phyloP scores from a whole-genome alignment of 2,113 vertebrate species.

The Zapus hudsonius region DNA sequence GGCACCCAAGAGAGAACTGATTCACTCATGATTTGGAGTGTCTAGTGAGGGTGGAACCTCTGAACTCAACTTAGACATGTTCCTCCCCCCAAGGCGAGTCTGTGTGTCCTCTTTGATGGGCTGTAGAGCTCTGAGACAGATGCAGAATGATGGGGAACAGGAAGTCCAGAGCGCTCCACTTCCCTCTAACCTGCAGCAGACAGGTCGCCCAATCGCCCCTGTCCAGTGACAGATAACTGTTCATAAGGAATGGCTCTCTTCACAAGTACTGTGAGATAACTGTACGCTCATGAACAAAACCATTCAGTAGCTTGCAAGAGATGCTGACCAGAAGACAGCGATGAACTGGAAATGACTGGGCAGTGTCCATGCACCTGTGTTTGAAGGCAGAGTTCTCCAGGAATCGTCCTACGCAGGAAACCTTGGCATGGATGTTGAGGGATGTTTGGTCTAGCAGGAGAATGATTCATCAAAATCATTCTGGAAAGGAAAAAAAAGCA shows the following conservation, averaged over 20 bases:
- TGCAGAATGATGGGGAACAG: too few relatives aligned
- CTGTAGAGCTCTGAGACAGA: not conserved
- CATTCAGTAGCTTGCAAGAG: not conserved
- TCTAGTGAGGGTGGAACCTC: not conserved
- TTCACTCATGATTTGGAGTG: too few relatives aligned
- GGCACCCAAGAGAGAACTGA: too few relatives aligned
- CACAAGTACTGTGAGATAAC: not conserved
- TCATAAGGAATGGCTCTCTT: not conserved
- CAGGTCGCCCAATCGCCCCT: too few relatives aligned
- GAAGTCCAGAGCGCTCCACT: too few relatives aligned
- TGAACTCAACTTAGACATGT: not conserved
- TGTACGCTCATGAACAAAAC: not conserved
- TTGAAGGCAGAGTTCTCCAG: not conserved
- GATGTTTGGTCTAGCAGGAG: not conserved
- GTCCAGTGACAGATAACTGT: too few relatives aligned
- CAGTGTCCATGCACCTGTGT: accelerated
- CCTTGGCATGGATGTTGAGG: not conserved
- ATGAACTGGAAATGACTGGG: not conserved
- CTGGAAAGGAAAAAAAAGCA: not conserved
- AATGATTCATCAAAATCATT: not conserved
- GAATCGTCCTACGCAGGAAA: not conserved
- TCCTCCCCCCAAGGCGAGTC: not conserved
- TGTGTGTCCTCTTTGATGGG: not conserved
- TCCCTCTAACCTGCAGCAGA: accelerated
- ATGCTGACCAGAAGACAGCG: not conserved